A percentile compares a stretch with the other conserved stretches of the same genome.
Conservation (phyloP, 2,113 vertebrate species). For the Ceyx melanurus region DNA sequence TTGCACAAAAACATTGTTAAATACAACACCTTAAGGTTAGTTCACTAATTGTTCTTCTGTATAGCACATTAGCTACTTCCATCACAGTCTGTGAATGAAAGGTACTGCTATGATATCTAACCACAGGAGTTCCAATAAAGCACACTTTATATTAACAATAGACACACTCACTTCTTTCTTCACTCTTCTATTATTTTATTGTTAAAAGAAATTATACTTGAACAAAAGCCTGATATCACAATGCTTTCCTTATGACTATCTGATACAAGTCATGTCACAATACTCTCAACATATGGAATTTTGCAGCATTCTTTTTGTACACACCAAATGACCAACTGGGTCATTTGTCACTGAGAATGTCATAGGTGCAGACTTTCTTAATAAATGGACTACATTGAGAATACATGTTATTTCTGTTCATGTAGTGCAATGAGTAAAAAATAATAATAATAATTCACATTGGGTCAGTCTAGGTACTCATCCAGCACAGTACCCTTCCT, state of each 20-base stretch:
- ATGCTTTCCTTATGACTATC: background rate
- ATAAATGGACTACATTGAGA: background rate
- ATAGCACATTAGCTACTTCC: background rate
- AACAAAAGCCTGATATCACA: background rate
- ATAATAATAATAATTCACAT: background rate
- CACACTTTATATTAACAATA: background rate
- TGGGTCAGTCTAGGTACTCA: background rate
- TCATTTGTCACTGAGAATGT: background rate
- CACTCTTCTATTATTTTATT: background rate
- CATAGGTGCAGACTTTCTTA: background rate
- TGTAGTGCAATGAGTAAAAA: background rate
- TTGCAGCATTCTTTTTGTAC: background rate
- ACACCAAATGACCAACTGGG: background rate
- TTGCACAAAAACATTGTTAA: background rate
- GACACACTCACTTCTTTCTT: slow-evolving; percentile 2
- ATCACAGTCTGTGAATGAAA: background rate
- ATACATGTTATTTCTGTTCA: background rate
- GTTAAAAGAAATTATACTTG: background rate
- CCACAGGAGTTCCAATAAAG: background rate
- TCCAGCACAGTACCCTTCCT: background rate
- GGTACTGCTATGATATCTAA: background rate
- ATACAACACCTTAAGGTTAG: background rate
- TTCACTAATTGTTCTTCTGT: background rate
- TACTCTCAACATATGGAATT: background rate
- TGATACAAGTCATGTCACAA: background rate